A percentile compares a stretch with the other conserved stretches of the same genome.
Evolutionary conservation across 2,797 vertebrate genomes (phyloP).

Genomic region (Gymnoscopelus braueri): DNA sequence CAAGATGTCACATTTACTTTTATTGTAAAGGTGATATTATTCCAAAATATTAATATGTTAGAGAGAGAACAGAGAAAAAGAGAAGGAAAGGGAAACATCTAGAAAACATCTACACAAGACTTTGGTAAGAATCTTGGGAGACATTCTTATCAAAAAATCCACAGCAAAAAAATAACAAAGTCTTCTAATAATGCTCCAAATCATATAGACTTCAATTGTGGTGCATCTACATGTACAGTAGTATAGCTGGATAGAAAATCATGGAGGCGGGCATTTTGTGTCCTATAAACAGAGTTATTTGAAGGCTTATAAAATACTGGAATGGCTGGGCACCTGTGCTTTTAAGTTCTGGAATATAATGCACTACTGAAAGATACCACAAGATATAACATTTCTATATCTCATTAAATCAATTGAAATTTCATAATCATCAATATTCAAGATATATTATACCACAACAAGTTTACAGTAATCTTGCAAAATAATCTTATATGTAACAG

Average conservation of each 20-base stretch:
- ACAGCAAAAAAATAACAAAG: conserved; percentile 73
- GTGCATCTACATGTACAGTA: conserved; percentile 74
- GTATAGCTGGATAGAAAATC: conserved; percentile 74
- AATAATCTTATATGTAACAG: conserved; percentile 66
- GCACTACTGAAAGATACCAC: conserved; percentile 76
- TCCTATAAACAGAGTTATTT: conserved; percentile 75
- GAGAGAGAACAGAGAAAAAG: conserved; percentile 70
- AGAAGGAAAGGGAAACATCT: conserved; percentile 77
- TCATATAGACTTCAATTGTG: conserved; percentile 71
- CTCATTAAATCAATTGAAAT: conserved; percentile 72
- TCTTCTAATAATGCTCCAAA: conserved; percentile 73
- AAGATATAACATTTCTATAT: conserved; percentile 73
- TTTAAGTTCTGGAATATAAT: conserved; percentile 77
- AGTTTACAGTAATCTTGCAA: conserved; percentile 84
- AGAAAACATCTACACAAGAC: conserved; percentile 91
- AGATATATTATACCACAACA: conserved; percentile 82
- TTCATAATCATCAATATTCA: conserved; percentile 69
- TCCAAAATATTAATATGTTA: conserved; percentile 94
- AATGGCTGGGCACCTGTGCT: conserved; percentile 83
- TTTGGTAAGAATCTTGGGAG: conserved; percentile 92
- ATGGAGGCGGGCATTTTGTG: conserved; percentile 62
- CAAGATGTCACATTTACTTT: conserved; percentile 83
- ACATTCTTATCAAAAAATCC: conserved; percentile 84
- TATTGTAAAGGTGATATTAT: conserved; percentile 96
- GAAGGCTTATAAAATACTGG: conserved; percentile 85